phyloP scores from a whole-genome alignment of 2,888 invertebrate genomes.

The Drymonia ruficornis region DNA sequence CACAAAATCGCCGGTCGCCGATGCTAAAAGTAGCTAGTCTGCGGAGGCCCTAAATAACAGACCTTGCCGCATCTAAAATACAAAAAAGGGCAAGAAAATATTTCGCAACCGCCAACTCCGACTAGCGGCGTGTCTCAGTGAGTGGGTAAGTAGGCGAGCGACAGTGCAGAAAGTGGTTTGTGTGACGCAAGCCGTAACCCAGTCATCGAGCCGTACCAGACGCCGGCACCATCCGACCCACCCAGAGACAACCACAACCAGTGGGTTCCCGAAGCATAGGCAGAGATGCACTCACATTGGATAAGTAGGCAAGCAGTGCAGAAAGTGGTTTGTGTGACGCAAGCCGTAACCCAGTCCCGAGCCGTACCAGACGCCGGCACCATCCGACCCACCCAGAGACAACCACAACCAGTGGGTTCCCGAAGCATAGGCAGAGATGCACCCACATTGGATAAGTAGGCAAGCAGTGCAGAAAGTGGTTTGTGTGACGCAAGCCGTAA shows the following conservation, averaged over 20 bases:
- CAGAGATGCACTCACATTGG: too few species aligned
- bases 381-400: slow-evolving; percentile 14
- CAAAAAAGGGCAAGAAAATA: neutral
- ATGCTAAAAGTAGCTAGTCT: too few species aligned
- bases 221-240: slow-evolving; percentile 33
- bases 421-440: too few species aligned
- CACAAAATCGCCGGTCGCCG: too few species aligned
- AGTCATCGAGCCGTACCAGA: slow-evolving; percentile 68
- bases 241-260: too few species aligned
- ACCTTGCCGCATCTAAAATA: too few species aligned
- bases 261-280: too few species aligned
- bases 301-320: slow-evolving; percentile 82
- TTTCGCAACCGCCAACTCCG: slow-evolving; percentile 64
- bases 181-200: slow-evolving; percentile 81
- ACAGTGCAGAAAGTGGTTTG: slow-evolving; percentile 81
- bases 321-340: slow-evolving; percentile 80
- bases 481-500: slow-evolving; percentile 78
- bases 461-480: slow-evolving; percentile 82
- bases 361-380: slow-evolving; percentile 52
- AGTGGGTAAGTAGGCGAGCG: slow-evolving; percentile 82
- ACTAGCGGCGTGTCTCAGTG: slow-evolving; percentile 69
- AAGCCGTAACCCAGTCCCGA: slow-evolving; percentile 80
- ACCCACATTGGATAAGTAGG: slow-evolving; percentile 83
- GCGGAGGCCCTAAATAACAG: too few species aligned
- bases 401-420: too few species aligned